Conservation (phyloP, 1,140 invertebrate species). For the Neodiprion fabricii region DNA sequence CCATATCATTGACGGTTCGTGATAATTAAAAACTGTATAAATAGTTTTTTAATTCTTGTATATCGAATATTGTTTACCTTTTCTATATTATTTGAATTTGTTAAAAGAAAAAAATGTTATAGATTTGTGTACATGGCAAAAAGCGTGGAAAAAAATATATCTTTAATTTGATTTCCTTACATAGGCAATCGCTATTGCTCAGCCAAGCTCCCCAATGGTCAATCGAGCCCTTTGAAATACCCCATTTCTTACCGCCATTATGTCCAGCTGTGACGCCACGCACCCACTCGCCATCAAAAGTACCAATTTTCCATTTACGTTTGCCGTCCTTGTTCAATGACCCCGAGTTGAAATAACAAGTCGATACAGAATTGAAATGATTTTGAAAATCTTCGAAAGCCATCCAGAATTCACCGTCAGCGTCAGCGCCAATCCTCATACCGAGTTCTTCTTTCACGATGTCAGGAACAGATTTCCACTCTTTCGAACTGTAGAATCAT, state of each 20-base stretch:
- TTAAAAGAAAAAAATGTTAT: no score
- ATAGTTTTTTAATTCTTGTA: no score
- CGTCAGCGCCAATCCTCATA: conserved; percentile 81
- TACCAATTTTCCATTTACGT: conserved; percentile 92
- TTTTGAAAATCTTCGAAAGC: conserved; percentile 81
- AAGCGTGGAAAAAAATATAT: no score
- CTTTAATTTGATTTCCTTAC: no score
- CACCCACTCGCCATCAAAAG: conserved; percentile 95
- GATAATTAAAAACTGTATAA: no score
- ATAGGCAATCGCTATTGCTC: no score
- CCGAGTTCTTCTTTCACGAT: conserved; percentile 89
- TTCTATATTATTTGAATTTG: no score
- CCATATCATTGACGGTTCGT: no score
- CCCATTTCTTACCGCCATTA: conserved; percentile 91
- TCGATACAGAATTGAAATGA: conserved; percentile 86
- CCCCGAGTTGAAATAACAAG: conserved; percentile 96
- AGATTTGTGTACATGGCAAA: no score
- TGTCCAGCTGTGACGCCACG: conserved; percentile 92
- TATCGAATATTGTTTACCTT: no score
- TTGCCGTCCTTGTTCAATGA: conserved; percentile 78
- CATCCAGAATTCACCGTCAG: conserved; percentile 99
- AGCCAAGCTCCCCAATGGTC: neutral
- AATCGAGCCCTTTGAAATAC: neutral
- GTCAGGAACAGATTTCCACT: conserved; percentile 93
- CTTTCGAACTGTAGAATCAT: conserved; percentile 70